Percentiles rank a stretch among this genome's conserved stretches.
phyloP scores from a whole-genome alignment of 2,113 vertebrate genomes.

The Caranx melampygus region DNA sequence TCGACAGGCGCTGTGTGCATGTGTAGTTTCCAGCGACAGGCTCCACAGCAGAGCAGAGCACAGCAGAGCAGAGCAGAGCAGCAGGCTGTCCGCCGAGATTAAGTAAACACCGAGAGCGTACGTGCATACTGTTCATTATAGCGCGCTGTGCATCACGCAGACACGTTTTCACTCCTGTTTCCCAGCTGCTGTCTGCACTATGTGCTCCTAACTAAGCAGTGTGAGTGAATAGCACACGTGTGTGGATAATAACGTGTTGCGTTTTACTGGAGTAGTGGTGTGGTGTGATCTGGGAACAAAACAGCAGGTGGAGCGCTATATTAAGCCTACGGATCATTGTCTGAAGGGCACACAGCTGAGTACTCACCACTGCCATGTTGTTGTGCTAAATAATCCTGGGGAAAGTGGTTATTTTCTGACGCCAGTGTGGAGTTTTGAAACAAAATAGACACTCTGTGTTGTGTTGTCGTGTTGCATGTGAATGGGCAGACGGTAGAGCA shows the following conservation, averaged over 20 bases:
- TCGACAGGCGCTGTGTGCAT: slow-evolving; percentile 42
- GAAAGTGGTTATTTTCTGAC: not conserved
- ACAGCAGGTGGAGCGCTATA: slow-evolving; percentile 75
- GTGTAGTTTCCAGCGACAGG: slow-evolving; percentile 39
- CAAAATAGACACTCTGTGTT: not conserved
- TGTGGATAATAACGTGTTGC: slow-evolving; percentile 50
- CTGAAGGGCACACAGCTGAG: slow-evolving; percentile 44
- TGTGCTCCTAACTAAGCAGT: not conserved
- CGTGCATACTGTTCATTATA: slow-evolving; percentile 59
- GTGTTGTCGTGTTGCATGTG: not conserved
- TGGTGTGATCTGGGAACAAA: slow-evolving; percentile 16
- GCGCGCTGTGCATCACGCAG: slow-evolving; percentile 22
- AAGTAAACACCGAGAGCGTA: slow-evolving; percentile 72
- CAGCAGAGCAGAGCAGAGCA: slow-evolving; percentile 33
- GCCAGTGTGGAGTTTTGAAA: not conserved
- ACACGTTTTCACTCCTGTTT: slow-evolving; percentile 8
- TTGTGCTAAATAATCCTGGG: not conserved
- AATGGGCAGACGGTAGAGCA: not conserved
- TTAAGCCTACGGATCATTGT: slow-evolving; percentile 44
- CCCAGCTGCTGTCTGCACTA: not conserved
- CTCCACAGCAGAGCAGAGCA: slow-evolving; percentile 10
- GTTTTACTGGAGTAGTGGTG: not conserved
- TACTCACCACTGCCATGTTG: slow-evolving; percentile 42
- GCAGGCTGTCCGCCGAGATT: slow-evolving; percentile 62
- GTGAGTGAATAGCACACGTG: not conserved